Percentiles rank a stretch among this genome's conserved stretches.
Evolutionary conservation across 2,113 vertebrate genomes (phyloP).

Genomic region (Menidia beryllina): DNA sequence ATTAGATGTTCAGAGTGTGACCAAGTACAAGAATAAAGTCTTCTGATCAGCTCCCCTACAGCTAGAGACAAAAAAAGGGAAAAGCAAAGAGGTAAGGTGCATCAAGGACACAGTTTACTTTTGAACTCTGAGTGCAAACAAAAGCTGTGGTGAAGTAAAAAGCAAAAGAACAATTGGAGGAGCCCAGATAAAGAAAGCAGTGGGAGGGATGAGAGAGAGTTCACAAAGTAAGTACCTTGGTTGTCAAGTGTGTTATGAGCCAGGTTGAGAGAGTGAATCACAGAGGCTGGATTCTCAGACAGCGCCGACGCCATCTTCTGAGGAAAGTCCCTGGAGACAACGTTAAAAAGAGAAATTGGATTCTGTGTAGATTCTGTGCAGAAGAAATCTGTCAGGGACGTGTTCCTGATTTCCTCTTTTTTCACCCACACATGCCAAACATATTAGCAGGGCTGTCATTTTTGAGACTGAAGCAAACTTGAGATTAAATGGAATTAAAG

Average conservation of each 20-base stretch:
- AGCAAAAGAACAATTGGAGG: slow-evolving; percentile 33
- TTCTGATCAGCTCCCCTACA: slow-evolving; percentile 7
- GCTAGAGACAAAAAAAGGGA: slow-evolving; percentile 2
- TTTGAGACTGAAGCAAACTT: background rate
- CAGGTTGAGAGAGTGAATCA: slow-evolving; percentile 89
- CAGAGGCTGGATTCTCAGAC: slow-evolving; percentile 88
- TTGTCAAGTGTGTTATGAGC: slow-evolving; percentile 92
- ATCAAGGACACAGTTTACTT: slow-evolving; percentile 38
- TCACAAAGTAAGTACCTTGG: slow-evolving; percentile 83
- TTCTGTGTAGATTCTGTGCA: slow-evolving; percentile 1
- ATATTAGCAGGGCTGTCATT: background rate
- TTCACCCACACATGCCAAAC: background rate
- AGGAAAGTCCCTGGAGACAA: slow-evolving; percentile 86
- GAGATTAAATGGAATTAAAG: background rate
- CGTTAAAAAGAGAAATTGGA: slow-evolving; percentile 12
- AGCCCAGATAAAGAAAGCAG: slow-evolving; percentile 27
- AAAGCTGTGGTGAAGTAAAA: slow-evolving; percentile 30
- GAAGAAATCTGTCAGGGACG: slow-evolving; percentile 1
- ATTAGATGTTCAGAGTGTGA: background rate
- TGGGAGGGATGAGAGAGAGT: slow-evolving; percentile 9
- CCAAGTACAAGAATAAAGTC: slow-evolving; percentile 15
- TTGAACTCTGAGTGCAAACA: slow-evolving; percentile 48
- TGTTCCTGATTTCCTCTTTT: background rate
- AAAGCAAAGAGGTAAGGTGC: slow-evolving; percentile 22
- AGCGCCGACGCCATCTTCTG: slow-evolving; percentile 90